Evolutionary conservation across 2,888 invertebrate genomes (phyloP).

Genomic region (Agrilus mali): DNA sequence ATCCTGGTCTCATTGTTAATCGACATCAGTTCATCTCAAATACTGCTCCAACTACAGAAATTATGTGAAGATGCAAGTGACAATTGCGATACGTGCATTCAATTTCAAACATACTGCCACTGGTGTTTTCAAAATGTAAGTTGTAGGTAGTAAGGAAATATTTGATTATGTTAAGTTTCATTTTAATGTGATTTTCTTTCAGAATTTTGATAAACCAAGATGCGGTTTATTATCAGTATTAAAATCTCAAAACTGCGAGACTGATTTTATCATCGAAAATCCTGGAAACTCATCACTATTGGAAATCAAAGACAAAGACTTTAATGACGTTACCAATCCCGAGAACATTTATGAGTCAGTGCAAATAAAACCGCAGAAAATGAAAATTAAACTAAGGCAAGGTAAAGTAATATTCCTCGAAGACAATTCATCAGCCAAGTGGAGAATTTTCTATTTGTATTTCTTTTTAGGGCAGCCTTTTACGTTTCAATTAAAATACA

Average conservation of each 20-base stretch:
- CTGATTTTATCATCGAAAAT: constrained; percentile 2
- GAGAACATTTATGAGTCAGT: constrained; percentile 36
- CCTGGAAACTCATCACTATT: constrained; percentile 2
- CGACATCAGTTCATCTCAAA: too few species aligned
- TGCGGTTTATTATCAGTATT: constrained; percentile 9
- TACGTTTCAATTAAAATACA: constrained; percentile 50
- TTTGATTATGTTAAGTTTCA: background rate
- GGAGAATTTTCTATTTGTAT: constrained; percentile 3
- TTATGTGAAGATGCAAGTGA: constrained; percentile 11
- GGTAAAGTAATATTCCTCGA: constrained; percentile 31
- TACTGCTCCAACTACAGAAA: too few species aligned
- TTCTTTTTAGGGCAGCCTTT: constrained; percentile 40
- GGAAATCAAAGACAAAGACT: constrained; percentile 4
- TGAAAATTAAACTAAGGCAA: constrained; percentile 46
- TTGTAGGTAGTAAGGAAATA: background rate
- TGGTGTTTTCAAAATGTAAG: constrained; percentile 23
- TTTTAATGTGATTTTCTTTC: background rate
- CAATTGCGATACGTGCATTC: constrained; percentile 20
- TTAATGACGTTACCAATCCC: constrained; percentile 36
- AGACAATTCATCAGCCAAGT: background rate
- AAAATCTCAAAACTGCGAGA: constrained; percentile 5
- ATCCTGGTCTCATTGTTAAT: too few species aligned
- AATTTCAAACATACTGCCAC: constrained; percentile 18
- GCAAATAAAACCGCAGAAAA: constrained; percentile 54
- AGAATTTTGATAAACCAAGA: constrained; percentile 10